A percentile compares a stretch with the other conserved stretches of the same genome.
phyloP scores from a whole-genome alignment of 2,888 invertebrate species.

The Hyppa rectilinea region DNA sequence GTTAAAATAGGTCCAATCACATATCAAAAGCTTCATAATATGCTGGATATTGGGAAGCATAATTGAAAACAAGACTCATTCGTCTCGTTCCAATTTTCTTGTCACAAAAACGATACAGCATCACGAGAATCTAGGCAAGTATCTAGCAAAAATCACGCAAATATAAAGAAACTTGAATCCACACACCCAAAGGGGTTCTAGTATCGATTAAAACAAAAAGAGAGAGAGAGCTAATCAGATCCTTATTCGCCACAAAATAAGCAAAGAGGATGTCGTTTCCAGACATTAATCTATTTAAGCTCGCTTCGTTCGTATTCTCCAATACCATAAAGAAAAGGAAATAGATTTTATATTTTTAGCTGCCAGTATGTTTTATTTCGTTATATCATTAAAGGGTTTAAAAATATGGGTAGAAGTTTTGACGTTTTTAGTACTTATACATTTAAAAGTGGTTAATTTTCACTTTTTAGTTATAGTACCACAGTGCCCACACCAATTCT shows the following conservation, averaged over 20 bases:
- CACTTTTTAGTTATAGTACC: too few relatives aligned
- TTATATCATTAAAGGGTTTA: constrained; percentile 1
- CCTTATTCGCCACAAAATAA: constrained; percentile 47
- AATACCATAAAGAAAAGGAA: constrained; percentile 33
- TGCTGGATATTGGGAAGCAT: background rate
- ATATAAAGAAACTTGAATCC: background rate
- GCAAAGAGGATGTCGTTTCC: constrained; percentile 36
- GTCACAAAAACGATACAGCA: too few relatives aligned
- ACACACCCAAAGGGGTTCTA: constrained; percentile 4
- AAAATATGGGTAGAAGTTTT: background rate
- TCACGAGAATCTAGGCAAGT: background rate
- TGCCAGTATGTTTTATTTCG: constrained; percentile 5
- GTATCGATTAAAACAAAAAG: constrained; percentile 39
- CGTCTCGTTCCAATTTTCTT: too few relatives aligned
- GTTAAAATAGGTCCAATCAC: background rate
- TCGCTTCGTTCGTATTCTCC: constrained; percentile 27
- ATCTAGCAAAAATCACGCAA: background rate
- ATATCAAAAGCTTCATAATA: background rate
- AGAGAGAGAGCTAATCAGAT: constrained; percentile 47
- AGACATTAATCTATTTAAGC: constrained; percentile 50
- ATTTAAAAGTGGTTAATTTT: too few relatives aligned
- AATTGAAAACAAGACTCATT: background rate
- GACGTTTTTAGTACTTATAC: too few relatives aligned
- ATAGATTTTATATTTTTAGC: constrained; percentile 22
- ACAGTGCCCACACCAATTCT: too few relatives aligned